A percentile compares a stretch with the other conserved stretches of the same genome.
Evolutionary conservation across 2,797 vertebrate genomes (phyloP).

Genomic region (Neostethus bicornis): DNA sequence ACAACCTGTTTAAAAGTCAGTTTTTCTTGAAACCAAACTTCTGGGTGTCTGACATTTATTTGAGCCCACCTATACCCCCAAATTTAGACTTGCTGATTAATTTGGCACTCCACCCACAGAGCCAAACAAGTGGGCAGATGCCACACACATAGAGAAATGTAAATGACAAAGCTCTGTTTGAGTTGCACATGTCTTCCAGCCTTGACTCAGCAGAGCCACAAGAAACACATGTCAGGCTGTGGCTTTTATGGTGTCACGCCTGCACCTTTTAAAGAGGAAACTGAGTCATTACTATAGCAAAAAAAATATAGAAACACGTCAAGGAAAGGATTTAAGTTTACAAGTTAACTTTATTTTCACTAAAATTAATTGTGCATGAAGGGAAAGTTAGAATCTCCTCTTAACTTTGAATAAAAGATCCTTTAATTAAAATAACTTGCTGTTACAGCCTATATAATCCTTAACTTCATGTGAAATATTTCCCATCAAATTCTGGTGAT

Average conservation of each 20-base stretch:
- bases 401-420: too few species aligned
- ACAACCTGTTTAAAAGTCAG: conserved; percentile 2
- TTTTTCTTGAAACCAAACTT: conserved; percentile 17
- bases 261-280: conserved; percentile 75
- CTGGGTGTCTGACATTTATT: conserved; percentile 42
- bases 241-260: conserved; percentile 74
- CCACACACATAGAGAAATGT: conserved; percentile 48
- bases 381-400: neutral
- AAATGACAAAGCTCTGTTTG: conserved; percentile 64
- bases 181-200: conserved; percentile 56
- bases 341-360: neutral
- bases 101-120: conserved; percentile 60
- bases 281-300: conserved; percentile 67
- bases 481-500: conserved; percentile 10
- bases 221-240: conserved; percentile 69
- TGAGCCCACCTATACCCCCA: conserved; percentile 51
- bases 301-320: conserved; percentile 22
- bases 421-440: neutral
- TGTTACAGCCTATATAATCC: neutral
- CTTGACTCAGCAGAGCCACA: conserved; percentile 78
- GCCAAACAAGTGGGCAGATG: conserved; percentile 68
- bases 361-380: neutral
- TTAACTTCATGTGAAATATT: neutral
- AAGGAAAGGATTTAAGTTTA: neutral
- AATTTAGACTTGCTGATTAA: conserved; percentile 65